Evolutionary conservation across 1,140 invertebrate genomes (phyloP).

Genomic region (Micrasema minimum): DNA sequence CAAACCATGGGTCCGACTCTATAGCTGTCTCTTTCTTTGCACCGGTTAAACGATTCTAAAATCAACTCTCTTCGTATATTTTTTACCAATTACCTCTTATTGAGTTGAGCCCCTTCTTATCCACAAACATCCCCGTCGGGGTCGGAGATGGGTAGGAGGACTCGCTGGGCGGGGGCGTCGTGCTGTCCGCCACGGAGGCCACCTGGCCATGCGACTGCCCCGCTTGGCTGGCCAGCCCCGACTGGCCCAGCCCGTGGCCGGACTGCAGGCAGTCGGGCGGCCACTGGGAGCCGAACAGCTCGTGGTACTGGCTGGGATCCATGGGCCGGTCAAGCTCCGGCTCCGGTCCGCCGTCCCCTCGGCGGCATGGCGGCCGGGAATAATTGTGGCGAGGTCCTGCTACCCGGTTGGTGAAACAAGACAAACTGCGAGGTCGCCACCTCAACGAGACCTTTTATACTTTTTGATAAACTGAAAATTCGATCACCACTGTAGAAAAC

Average conservation of each 20-base stretch:
- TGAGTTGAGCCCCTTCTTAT: conserved; percentile 71
- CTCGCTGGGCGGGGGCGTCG: conserved; percentile 57
- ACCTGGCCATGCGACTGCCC: conserved; percentile 38
- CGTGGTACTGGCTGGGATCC: conserved; percentile 64
- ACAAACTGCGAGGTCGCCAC: background rate
- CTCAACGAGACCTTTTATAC: background rate
- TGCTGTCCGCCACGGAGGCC: conserved; percentile 57
- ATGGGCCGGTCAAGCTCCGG: conserved; percentile 52
- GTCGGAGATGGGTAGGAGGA: conserved; percentile 57
- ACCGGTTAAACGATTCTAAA: no score
- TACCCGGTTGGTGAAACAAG: background rate
- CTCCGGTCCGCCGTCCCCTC: no score
- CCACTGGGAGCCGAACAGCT: conserved; percentile 66
- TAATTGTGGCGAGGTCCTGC: background rate
- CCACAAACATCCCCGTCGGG: conserved; percentile 63
- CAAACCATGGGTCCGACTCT: no score
- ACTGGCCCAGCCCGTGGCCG: conserved; percentile 60
- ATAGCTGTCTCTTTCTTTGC: no score
- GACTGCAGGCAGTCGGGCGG: conserved; percentile 63
- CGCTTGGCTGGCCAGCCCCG: conserved; percentile 1
- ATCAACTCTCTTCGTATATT: background rate
- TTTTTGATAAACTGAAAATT: background rate
- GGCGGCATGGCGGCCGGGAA: no score
- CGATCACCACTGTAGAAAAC: background rate
- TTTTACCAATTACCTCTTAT: conserved; percentile 69